These are phyloP conservation scores for Planiliza haematocheilus DNA, from an alignment of 2,113 vertebrate species.

Conservation along the genomic window DNA sequence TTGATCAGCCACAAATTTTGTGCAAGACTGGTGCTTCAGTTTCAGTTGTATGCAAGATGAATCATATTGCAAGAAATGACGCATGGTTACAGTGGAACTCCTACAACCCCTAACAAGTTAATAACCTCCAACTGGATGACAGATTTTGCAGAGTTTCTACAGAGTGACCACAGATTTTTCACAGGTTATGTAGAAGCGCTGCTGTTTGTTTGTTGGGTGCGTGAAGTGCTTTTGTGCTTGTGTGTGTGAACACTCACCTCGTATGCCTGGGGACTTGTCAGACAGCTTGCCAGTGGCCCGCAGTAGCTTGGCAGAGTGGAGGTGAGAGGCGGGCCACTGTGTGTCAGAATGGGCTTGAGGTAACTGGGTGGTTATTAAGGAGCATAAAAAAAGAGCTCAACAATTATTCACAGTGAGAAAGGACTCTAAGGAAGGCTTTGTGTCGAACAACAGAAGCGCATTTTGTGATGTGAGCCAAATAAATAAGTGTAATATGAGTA, in stretches of 20 bases:
- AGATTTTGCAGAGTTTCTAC: no score
- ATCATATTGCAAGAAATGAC: no score
- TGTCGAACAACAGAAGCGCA: no score
- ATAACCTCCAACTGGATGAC: no score
- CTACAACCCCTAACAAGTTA: no score
- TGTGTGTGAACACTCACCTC: conserved; percentile 84
- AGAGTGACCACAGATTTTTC: neutral
- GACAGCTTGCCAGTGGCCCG: conserved; percentile 92
- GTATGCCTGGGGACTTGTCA: conserved; percentile 94
- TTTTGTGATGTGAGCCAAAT: no score
- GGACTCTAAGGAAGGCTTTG: no score
- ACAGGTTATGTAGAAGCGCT: neutral
- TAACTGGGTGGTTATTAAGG: conserved; percentile 90
- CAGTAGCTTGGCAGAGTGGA: conserved; percentile 95
- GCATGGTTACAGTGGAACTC: no score
- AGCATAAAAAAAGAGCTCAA: conserved; percentile 33
- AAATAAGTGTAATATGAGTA: no score
- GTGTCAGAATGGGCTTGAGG: conserved; percentile 96
- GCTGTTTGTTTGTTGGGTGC: conserved; percentile 12
- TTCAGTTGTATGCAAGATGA: no score
- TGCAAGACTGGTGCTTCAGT: no score
- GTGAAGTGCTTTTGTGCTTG: neutral
- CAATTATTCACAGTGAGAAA: neutral
- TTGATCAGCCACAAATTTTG: no score
- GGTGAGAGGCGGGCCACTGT: conserved; percentile 94